A percentile compares a stretch with the other conserved stretches of the same genome.
Evolutionary conservation across 2,888 invertebrate species (phyloP).

Genomic region (Epinotia bilunana): DNA sequence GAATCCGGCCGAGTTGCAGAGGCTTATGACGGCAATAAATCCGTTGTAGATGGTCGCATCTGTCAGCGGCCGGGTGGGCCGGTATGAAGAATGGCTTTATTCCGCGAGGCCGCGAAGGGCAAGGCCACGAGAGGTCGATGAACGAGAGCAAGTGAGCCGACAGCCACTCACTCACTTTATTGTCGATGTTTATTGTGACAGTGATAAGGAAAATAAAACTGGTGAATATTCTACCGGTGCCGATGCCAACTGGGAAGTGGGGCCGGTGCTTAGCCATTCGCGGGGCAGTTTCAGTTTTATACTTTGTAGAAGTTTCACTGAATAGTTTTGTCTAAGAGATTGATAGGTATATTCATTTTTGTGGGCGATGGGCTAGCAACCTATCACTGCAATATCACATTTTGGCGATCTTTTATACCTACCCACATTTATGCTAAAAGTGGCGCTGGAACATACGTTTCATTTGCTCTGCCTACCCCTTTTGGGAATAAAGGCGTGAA

Average conservation of each 20-base stretch:
- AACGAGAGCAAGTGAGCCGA: slow-evolving; percentile 39
- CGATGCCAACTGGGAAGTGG: neutral
- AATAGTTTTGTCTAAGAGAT: no score
- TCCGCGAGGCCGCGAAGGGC: slow-evolving; percentile 45
- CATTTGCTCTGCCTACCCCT: no score
- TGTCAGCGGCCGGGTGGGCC: slow-evolving; percentile 34
- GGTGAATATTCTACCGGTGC: slow-evolving; percentile 23
- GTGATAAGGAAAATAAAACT: slow-evolving; percentile 42
- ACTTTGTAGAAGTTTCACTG: neutral
- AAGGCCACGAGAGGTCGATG: slow-evolving; percentile 43
- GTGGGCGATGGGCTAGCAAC: no score
- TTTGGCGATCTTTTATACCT: no score
- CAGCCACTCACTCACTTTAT: slow-evolving; percentile 40
- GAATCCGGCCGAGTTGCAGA: slow-evolving; percentile 27
- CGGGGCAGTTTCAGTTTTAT: neutral
- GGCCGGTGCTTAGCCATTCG: neutral
- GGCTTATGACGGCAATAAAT: slow-evolving; percentile 29
- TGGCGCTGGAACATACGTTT: no score
- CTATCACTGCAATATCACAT: no score
- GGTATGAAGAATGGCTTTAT: slow-evolving; percentile 45
- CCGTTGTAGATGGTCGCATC: slow-evolving; percentile 30
- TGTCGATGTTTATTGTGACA: slow-evolving; percentile 43
- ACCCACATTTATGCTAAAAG: no score
- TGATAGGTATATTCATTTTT: neutral
- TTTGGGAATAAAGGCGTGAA: no score